Percentiles rank a stretch among this genome's conserved stretches.
Conservation (phyloP, 2,113 vertebrate genomes). For the Pluvianellus socialis region DNA sequence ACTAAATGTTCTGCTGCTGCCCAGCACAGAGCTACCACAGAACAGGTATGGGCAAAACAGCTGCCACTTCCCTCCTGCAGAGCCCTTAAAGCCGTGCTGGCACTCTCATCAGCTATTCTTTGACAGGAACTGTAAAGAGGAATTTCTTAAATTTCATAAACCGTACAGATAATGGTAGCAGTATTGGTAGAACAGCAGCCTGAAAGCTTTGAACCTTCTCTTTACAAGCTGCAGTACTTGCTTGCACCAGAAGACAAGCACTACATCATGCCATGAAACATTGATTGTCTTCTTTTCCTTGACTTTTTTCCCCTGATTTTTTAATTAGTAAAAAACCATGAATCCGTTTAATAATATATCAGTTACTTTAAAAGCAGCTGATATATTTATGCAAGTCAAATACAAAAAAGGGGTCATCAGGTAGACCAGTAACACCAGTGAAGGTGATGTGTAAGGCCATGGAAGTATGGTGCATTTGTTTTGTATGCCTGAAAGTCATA, state of each 20-base stretch:
- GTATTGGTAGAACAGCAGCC: neutral
- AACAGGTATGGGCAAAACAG: neutral
- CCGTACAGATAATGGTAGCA: fast-evolving
- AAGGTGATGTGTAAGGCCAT: neutral
- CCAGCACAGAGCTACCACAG: neutral
- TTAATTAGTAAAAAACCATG: neutral
- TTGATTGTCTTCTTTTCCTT: neutral
- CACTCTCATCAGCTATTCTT: neutral
- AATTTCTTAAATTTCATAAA: neutral
- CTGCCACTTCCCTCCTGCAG: neutral
- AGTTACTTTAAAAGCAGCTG: neutral
- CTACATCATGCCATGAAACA: neutral
- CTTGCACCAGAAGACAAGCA: neutral
- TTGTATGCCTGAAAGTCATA: neutral
- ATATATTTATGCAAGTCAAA: neutral
- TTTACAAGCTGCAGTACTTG: neutral
- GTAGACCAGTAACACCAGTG: neutral
- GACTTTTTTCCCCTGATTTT: too few species aligned
- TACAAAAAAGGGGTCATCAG: neutral
- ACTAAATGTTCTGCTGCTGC: neutral
- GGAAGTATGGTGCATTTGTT: neutral
- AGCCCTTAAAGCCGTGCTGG: neutral
- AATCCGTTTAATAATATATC: neutral
- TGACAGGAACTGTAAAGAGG: neutral
- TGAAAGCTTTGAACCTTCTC: neutral